Base-by-base conservation (phyloP, 35 echinoderm and acorn worm genomes). In the Acanthaster planci region DNA sequence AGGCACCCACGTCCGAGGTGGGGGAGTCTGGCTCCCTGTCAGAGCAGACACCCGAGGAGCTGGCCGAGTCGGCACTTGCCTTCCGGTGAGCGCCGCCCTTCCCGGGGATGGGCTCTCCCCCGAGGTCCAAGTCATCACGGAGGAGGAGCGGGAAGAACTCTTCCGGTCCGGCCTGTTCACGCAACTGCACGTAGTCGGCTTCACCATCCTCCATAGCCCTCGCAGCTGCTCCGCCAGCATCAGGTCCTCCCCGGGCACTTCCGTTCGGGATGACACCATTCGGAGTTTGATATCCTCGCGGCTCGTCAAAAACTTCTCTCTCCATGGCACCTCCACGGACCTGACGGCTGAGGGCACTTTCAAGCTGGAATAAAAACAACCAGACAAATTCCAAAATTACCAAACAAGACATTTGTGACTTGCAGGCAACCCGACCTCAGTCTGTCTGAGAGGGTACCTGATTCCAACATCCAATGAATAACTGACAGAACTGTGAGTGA, bases 231-330 rank as follows among this genome's bases (percentile, higher is more conserved):
- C 64, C 64, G 23, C 34, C 64, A 72, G 64, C 64, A 30, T 72
- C 21, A 10, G 64, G 0, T 19, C 34, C 34, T 16, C 64, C 64
- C 19, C 14, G 34, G 23, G 30, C 30, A 12, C 12, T 47, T 30
- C 64, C 29, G 23, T 72, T 72, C 30, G 64, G 64, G 34, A 72
- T 21, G 64, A 72, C 64, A 7, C 64, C 64, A 16, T 72, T 72
- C n/a, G 64, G 64, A 29, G 64, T 72, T 19, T 8, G 26, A 35
- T 72, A 26, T 10, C 34, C 34, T 2, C 26, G 64, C 7, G 64
- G 64, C 23, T 31, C 26, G 34, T 72, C 64, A 72, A 72, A 72
- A 26, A 72, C 64, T 29, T 72, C 64, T 12, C 29, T 21, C 64
- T 72, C 64, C 10, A 72, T 29, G 29, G 1, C 64, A 27, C 64